Conservation (phyloP, 2,797 vertebrate species). For the Allobates femoralis region DNA sequence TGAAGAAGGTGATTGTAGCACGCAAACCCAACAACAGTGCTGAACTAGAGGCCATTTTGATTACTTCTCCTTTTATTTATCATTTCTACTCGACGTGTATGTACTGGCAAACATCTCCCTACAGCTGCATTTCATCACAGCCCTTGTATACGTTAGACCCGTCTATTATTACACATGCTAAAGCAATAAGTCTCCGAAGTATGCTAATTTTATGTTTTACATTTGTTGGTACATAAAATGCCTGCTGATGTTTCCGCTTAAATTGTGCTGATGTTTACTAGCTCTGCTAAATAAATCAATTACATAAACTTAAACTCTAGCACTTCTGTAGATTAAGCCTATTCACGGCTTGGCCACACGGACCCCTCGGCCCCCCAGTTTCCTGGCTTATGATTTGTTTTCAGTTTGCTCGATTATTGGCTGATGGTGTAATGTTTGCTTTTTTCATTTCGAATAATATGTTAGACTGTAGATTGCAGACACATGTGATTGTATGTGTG, state of each 20-base stretch:
- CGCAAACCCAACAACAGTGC: too few species aligned
- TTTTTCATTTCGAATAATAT: conserved; percentile 28
- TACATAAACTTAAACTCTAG: conserved; percentile 40
- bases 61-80: conserved; percentile 8
- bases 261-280: conserved; percentile 25
- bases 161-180: conserved; percentile 50
- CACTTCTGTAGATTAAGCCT: conserved; percentile 51
- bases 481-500: conserved; percentile 14
- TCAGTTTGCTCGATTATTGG: conserved; percentile 34
- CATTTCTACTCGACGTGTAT: conserved; percentile 20
- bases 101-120: conserved; percentile 24
- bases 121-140: conserved; percentile 37
- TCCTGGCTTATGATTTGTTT: conserved; percentile 25
- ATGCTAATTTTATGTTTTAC: conserved; percentile 49
- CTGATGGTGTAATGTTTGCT: conserved; percentile 37
- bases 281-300: conserved; percentile 50
- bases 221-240: conserved; percentile 30
- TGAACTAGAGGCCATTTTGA: background rate
- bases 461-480: conserved; percentile 16
- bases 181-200: conserved; percentile 42
- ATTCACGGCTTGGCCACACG: conserved; percentile 14
- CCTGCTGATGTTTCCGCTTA: conserved; percentile 41
- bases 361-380: conserved; percentile 22
- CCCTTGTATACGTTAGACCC: conserved; percentile 22
- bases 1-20: too few species aligned